Percentiles rank a stretch among this genome's conserved stretches.
phyloP scores from a whole-genome alignment of 2,888 invertebrate genomes.

The Xanthia togata region DNA sequence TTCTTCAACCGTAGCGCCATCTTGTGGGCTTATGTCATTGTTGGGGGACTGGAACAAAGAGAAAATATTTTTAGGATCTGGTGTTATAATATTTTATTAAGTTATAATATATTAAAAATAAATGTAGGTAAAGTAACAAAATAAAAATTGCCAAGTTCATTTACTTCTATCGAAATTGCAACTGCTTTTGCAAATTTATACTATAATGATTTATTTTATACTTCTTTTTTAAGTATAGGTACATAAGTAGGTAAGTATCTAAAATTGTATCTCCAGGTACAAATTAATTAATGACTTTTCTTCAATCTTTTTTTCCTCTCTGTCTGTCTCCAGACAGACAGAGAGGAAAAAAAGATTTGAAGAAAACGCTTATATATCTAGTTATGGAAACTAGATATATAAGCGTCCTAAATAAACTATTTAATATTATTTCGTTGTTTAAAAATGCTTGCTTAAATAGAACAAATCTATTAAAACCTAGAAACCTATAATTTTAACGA shows the following conservation, averaged over 20 bases:
- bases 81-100: no score
- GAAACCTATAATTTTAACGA: constrained; percentile 22
- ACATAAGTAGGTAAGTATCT: not conserved
- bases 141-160: no score
- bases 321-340: no score
- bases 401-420: not conserved
- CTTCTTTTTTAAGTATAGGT: no score
- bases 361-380: no score
- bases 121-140: no score
- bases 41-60: constrained; percentile 76
- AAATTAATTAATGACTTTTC: not conserved
- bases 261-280: not conserved
- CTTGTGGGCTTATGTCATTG: constrained; percentile 87
- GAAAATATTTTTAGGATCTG: not conserved
- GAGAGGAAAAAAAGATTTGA: no score
- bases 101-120: no score
- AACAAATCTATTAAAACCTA: not conserved
- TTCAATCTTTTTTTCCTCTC: not conserved
- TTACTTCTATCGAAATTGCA: not conserved
- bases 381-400: no score
- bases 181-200: no score
- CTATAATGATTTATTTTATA: no score
- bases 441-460: not conserved
- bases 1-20: constrained; percentile 95
- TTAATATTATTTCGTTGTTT: no score